Base-by-base conservation (phyloP, 2,888 invertebrate species). In the Spicauda simplicius region DNA sequence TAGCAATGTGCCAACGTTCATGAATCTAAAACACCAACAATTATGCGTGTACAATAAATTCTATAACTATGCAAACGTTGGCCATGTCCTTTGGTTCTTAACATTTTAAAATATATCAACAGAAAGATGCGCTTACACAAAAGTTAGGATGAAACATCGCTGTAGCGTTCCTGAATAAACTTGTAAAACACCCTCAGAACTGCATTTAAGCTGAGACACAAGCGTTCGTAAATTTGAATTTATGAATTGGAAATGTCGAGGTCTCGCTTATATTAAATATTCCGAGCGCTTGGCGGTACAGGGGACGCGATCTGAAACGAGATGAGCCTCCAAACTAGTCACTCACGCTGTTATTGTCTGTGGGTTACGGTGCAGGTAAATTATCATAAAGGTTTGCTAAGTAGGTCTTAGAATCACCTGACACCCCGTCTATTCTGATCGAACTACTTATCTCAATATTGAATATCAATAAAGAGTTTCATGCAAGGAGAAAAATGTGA, bases 161-260 rank as follows among this genome's bases (percentile, higher is more conserved):
- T 52, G 3, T 33, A 50, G 20, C 30, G 16, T 33, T 50, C 60
- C 30, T 33, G 52, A 53, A 52, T 50, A 33, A 61, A 53, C 52
- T 61, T 52, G 33, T 52, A 52, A 52, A 33, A 61, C 14, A 61
- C 19, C 52, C 33, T 10, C 19, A 33, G 37, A 61, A 61, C 52
- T 61, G 60, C 60, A 60, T 60, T 60, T 33, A 61, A 61, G 52
- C 48, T 41, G 57, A 25, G 58, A 6, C 53, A 50, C 53, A n/a
- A 61, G 37, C 61, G 37, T 53, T 61, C n/a, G 53, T 61, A 37
- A 61, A 61, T 61, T 61, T 61, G 53, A 61, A 61, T 61, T 61
- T 61, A 61, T 61, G 61, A 61, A 61, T 53, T 61, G 61, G 61
- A 53, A 61, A 61, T 61, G 61, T 61, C 52, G 61, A 53, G 37